Evolutionary conservation across 2,113 vertebrate species (phyloP).

Genomic region (Ammodytes dubius): DNA sequence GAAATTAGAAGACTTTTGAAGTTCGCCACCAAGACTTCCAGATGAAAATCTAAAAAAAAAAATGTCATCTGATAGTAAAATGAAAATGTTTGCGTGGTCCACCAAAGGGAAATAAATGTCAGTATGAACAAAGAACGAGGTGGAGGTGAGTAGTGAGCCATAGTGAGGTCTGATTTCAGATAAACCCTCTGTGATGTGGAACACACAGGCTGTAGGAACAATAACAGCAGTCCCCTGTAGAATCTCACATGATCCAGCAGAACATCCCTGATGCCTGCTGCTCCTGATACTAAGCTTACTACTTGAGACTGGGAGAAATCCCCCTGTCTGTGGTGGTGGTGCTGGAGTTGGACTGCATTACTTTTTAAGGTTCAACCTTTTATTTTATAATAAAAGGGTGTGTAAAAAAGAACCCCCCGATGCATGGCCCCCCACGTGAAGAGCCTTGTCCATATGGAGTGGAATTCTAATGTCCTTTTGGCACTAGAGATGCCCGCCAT

Average conservation of each 20-base stretch:
- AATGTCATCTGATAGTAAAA: neutral
- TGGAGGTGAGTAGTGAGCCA: neutral
- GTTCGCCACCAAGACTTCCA: neutral
- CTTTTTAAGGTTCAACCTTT: neutral
- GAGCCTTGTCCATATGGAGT: constrained; percentile 27
- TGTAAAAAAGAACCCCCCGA: too few species aligned
- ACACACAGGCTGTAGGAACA: constrained; percentile 9
- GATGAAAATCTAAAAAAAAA: neutral
- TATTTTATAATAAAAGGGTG: neutral
- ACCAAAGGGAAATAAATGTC: neutral
- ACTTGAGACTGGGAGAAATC: neutral
- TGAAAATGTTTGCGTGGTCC: neutral
- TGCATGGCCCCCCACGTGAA: neutral
- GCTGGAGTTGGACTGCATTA: neutral
- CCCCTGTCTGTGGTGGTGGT: too few species aligned
- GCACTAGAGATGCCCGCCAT: constrained; percentile 26
- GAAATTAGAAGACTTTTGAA: too few species aligned
- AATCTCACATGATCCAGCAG: constrained; percentile 11
- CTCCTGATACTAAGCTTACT: neutral
- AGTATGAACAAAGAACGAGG: neutral
- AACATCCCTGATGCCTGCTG: constrained; percentile 6
- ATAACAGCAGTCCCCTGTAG: constrained; percentile 25
- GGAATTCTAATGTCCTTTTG: neutral
- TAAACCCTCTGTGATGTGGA: constrained; percentile 19
- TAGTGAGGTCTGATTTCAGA: constrained; percentile 14